These are phyloP conservation scores for Piliocolobus tephrosceles DNA, from an alignment of 2,113 vertebrate species.

Conservation along the genomic window DNA sequence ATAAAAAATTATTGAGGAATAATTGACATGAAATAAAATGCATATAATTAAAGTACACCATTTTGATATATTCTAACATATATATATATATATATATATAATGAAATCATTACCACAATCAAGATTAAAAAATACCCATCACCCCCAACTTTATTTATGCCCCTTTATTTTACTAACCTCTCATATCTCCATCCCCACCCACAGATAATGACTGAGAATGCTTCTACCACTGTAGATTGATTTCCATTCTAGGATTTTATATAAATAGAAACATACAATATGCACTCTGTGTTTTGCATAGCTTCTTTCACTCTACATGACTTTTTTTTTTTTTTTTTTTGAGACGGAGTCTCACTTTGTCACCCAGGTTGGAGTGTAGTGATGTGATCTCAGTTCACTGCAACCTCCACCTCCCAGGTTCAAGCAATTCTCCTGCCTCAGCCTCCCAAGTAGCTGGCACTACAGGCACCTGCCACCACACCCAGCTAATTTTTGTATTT, in stretches of 20 bases:
- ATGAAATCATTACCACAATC: neutral
- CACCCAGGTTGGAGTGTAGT: too few relatives aligned
- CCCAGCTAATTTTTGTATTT: too few relatives aligned
- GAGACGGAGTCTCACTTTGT: too few relatives aligned
- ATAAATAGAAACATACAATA: neutral
- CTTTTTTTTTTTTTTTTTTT: too few relatives aligned
- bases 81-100: neutral
- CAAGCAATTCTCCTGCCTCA: too few relatives aligned
- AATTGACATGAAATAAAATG: neutral
- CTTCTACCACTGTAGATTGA: neutral
- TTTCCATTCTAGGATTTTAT: neutral
- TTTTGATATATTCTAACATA: neutral
- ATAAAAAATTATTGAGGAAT: neutral
- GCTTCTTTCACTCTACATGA: neutral
- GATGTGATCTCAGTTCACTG: too few relatives aligned
- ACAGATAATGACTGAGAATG: neutral
- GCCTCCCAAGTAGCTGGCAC: too few relatives aligned
- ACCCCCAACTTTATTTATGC: neutral
- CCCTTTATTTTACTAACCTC: neutral
- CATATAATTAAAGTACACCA: neutral
- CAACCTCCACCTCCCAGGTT: too few relatives aligned
- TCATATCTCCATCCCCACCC: neutral
- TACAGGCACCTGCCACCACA: too few relatives aligned
- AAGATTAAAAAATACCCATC: too few relatives aligned
- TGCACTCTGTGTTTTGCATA: neutral